A percentile compares a stretch with the other conserved stretches of the same genome.
Evolutionary conservation across 2,888 invertebrate genomes (phyloP).

Genomic region (Mesorhabditis belari): DNA sequence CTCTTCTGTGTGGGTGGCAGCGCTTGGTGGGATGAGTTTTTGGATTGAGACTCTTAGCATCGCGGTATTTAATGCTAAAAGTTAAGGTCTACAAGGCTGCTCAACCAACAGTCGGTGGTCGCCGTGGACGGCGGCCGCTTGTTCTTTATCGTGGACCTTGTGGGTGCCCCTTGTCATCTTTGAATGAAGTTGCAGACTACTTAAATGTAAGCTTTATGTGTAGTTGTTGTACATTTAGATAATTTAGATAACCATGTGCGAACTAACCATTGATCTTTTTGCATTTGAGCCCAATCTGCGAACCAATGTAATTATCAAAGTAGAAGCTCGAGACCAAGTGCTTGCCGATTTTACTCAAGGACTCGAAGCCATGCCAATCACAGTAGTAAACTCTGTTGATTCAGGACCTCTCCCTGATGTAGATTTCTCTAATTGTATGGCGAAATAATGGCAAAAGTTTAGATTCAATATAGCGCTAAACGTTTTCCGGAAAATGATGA

Average conservation of each 20-base stretch:
- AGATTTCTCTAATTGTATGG: neutral
- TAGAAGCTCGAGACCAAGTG: neutral
- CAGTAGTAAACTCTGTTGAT: conserved; percentile 37
- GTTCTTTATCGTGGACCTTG: neutral
- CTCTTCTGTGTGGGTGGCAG: neutral
- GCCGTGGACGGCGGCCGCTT: neutral
- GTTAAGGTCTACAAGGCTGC: neutral
- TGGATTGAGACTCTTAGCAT: neutral
- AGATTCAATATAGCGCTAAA: conserved; percentile 24
- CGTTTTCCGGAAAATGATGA: conserved; percentile 16
- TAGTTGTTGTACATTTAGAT: no score
- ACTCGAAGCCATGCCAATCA: conserved; percentile 33
- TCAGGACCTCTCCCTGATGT: conserved; percentile 15
- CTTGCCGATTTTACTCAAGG: conserved; percentile 14
- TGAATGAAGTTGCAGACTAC: neutral
- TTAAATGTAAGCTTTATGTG: no score
- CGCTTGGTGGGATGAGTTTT: neutral
- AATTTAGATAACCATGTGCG: neutral
- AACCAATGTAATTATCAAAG: neutral
- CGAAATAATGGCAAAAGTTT: conserved; percentile 1
- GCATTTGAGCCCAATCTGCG: neutral
- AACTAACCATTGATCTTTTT: neutral
- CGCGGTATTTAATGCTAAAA: neutral
- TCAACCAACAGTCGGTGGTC: neutral
- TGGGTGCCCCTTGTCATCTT: neutral